A percentile compares a stretch with the other conserved stretches of the same genome.
These are phyloP conservation scores for Perccottus glenii DNA, from an alignment of 2,113 vertebrate genomes.

Conservation along the genomic window DNA sequence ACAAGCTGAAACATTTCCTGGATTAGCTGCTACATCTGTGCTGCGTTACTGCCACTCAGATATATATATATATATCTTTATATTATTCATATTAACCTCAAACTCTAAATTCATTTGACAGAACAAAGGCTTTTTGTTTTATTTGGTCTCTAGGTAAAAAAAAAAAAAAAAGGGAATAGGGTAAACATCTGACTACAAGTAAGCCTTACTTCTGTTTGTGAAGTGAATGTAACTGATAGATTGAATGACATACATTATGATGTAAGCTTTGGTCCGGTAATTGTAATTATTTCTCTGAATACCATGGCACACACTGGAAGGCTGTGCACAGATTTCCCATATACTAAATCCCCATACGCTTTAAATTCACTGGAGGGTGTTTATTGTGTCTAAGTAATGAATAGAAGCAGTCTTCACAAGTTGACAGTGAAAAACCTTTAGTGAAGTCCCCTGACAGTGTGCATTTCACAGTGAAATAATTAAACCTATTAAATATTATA, in stretches of 20 bases:
- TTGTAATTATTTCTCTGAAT: constrained; percentile 67
- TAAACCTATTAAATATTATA: constrained; percentile 50
- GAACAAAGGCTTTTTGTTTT: neutral
- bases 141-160: constrained; percentile 48
- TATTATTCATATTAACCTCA: constrained; percentile 10
- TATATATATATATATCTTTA: neutral
- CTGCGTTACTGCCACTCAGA: neutral
- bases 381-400: constrained; percentile 76
- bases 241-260: constrained; percentile 51
- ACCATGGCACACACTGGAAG: constrained; percentile 45
- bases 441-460: constrained; percentile 60
- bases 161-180: constrained; percentile 34
- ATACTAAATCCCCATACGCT: constrained; percentile 57
- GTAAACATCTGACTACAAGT: constrained; percentile 37
- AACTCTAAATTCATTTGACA: neutral
- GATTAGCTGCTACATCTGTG: constrained; percentile 28
- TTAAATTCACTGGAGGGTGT: constrained; percentile 73
- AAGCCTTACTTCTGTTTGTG: constrained; percentile 45
- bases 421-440: constrained; percentile 70
- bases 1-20: constrained; percentile 38
- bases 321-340: constrained; percentile 29
- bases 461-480: constrained; percentile 67
- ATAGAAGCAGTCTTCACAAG: constrained; percentile 69
- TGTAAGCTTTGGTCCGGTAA: constrained; percentile 58
- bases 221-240: constrained; percentile 48